A percentile compares a stretch with the other conserved stretches of the same genome.
phyloP scores from a whole-genome alignment of 1,140 invertebrate species.

The Sycophaga agraensis region DNA sequence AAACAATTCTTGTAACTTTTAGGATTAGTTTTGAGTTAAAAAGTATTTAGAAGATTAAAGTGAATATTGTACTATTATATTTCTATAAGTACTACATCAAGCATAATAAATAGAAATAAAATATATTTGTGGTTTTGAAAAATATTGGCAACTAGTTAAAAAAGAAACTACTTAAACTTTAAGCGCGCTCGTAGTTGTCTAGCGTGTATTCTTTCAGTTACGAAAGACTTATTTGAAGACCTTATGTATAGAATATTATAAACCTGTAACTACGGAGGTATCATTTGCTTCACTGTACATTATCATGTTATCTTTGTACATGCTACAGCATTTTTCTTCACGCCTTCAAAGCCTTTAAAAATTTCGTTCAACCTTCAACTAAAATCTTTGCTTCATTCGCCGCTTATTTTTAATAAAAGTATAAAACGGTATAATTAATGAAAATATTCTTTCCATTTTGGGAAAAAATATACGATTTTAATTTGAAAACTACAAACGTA shows the following conservation, averaged over 20 bases:
- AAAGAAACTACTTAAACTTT: conserved; percentile 15
- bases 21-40: too few relatives aligned
- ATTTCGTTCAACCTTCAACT: neutral
- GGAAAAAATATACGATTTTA: conserved; percentile 4
- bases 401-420: conserved; percentile 13
- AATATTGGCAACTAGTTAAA: too few relatives aligned
- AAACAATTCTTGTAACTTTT: too few relatives aligned
- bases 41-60: too few relatives aligned
- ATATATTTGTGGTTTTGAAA: too few relatives aligned
- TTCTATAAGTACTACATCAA: too few relatives aligned
- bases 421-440: conserved; percentile 4
- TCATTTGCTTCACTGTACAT: conserved; percentile 34
- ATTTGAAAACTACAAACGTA: conserved; percentile 4
- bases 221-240: conserved; percentile 24
- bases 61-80: too few relatives aligned
- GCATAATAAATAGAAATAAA: too few relatives aligned
- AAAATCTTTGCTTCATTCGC: neutral
- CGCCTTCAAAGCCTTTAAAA: neutral
- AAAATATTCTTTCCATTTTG: neutral
- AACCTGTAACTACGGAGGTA: conserved; percentile 34
- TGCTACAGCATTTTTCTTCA: conserved; percentile 16
- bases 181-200: conserved; percentile 7
- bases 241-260: conserved; percentile 29
- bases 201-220: neutral
- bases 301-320: conserved; percentile 27